These are phyloP conservation scores for Saturnia pavonia DNA, from an alignment of 2,888 invertebrate genomes.

Conservation along the genomic window DNA sequence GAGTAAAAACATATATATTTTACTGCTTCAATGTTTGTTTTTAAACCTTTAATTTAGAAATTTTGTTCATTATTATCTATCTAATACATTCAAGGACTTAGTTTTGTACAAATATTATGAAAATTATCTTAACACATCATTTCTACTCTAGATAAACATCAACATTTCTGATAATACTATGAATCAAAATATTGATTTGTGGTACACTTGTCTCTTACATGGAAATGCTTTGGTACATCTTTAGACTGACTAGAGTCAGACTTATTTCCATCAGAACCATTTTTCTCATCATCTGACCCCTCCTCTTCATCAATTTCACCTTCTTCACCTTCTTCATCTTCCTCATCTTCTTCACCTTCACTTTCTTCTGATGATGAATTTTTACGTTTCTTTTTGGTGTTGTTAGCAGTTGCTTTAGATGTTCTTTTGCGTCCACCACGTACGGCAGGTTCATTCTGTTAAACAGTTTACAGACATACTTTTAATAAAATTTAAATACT, in stretches of 20 bases:
- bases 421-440: constrained; percentile 66
- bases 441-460: constrained; percentile 62
- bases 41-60: too few species aligned
- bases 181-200: neutral
- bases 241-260: constrained; percentile 80
- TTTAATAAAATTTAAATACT: neutral
- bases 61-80: too few species aligned
- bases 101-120: too few species aligned
- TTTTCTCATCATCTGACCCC: constrained; percentile 79
- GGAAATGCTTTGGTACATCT: constrained; percentile 81
- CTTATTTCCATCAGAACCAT: constrained; percentile 78
- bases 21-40: too few species aligned
- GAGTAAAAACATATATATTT: too few species aligned
- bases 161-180: neutral
- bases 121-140: too few species aligned
- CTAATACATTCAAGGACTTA: too few species aligned
- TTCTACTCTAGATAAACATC: neutral
- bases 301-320: constrained; percentile 75
- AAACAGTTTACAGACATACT: neutral
- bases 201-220: constrained; percentile 52
- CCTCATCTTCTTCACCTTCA: constrained; percentile 67
- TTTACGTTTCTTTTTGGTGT: constrained; percentile 75
- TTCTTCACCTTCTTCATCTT: constrained; percentile 74
- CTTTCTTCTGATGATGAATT: constrained; percentile 73
- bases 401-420: constrained; percentile 60